Evolutionary conservation across 1,140 invertebrate genomes (phyloP).

Genomic region (Drosophila melanica): DNA sequence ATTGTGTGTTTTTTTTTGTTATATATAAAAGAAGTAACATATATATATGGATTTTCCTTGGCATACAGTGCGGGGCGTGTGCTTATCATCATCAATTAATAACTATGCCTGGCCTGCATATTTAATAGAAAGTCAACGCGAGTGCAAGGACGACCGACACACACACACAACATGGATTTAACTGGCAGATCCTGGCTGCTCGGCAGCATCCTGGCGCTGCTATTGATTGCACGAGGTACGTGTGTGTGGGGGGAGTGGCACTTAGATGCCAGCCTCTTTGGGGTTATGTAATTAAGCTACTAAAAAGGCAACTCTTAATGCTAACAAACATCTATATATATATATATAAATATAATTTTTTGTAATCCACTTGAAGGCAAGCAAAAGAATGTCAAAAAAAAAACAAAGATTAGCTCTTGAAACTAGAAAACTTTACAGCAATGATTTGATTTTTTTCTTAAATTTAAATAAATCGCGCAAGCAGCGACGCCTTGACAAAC

Average conservation of each 20-base stretch:
- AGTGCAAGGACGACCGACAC: conserved; percentile 21
- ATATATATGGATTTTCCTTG: conserved; percentile 9
- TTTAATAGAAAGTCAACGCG: conserved; percentile 25
- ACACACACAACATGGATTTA: conserved; percentile 47
- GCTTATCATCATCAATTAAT: conserved; percentile 18
- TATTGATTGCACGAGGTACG: conserved; percentile 69
- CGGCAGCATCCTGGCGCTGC: conserved; percentile 54
- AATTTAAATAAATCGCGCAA: conserved; percentile 68
- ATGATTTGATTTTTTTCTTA: conserved; percentile 84
- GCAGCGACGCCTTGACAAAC: conserved; percentile 82
- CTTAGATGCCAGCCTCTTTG: background rate
- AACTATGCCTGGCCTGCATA: conserved; percentile 55
- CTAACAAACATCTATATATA: conserved; percentile 7
- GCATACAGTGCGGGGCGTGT: conserved; percentile 57
- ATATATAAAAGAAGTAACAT: too few relatives aligned
- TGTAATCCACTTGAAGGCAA: conserved; percentile 25
- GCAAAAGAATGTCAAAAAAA: conserved; percentile 12
- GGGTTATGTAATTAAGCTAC: conserved; percentile 70
- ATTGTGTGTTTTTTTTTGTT: too few relatives aligned
- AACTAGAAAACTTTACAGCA: conserved; percentile 74
- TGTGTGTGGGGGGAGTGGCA: conserved; percentile 46
- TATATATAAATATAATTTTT: conserved; percentile 4
- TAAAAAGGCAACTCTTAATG: conserved; percentile 4
- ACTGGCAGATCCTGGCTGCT: conserved; percentile 53
- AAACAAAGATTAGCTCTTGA: conserved; percentile 8